Base-by-base conservation (phyloP, 2,113 vertebrate species). In the Heterocephalus glaber region DNA sequence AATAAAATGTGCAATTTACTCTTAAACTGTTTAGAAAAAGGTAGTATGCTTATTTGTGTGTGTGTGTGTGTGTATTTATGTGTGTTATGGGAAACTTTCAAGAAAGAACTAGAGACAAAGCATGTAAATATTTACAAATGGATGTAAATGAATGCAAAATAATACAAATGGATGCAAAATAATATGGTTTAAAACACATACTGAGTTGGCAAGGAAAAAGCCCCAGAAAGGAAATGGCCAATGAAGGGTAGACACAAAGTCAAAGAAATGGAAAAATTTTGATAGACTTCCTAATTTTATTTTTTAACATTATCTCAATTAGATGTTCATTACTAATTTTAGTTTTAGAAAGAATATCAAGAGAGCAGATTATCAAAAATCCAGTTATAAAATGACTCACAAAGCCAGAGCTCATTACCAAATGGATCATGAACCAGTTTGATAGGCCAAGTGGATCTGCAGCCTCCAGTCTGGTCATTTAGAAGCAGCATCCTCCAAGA, bases 281-380 rank as follows among this genome's bases (percentile, higher is more conserved):
- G 58, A 30, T 47, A 63, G 66, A 58, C 56, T 9, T 84, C 19
- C 33, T 82, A 30, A 52, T 80, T 80, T 80, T 65, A 26, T 74
- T 92, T 87, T 86, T 90, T 85, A 65, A 61, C 79, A 33, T 74
- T 49, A 30, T 85, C 66, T 90, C 81, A 92, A 26, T n/a, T 81
- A 38, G 4, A 61, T 79, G 0, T 20, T 7, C 28, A 35, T 92
- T 92, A 60, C 30, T 28, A 35, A 81, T 38, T 9, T 83, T 96
- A 76, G 56, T 65, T 82, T 83, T 77, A 81, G 66, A 83, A 96
- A 79, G n/a, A 92, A 7, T 56, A 26, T 95, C 30, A 72, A 95
- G 70, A 90, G 13, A 81, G 7, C 5, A 63, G n/a, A 68, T 68
- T 22, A 56, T 56, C 1, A 8, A 74, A 89, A 88, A 5, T 12